phyloP scores from a whole-genome alignment of 2,113 vertebrate genomes.

The Sprattus sprattus region DNA sequence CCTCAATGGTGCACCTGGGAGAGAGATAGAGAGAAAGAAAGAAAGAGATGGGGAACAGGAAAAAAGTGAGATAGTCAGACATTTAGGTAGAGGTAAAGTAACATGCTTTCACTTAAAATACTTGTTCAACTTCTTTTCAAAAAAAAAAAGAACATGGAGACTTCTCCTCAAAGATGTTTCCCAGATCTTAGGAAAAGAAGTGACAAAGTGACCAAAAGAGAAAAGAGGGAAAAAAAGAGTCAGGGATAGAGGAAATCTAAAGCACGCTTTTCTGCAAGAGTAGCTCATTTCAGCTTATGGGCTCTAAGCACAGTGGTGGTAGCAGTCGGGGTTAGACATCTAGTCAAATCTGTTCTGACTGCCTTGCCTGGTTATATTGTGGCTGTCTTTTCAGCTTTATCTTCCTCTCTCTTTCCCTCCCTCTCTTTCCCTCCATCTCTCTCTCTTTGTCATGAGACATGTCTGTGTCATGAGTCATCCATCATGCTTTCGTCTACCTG shows the following conservation, averaged over 20 bases:
- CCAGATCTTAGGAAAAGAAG: background rate
- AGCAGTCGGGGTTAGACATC: background rate
- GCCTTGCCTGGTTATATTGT: background rate
- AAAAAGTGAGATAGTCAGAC: slow-evolving; percentile 20
- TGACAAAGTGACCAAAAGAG: background rate
- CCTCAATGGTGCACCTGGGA: background rate
- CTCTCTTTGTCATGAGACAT: slow-evolving; percentile 4
- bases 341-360: background rate
- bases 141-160: background rate
- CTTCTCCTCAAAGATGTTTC: background rate
- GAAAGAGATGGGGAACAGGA: slow-evolving; percentile 17
- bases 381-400: background rate
- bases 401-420: background rate
- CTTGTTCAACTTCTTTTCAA: background rate
- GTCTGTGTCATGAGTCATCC: slow-evolving; percentile 14
- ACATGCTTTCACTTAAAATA: background rate
- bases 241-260: background rate
- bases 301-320: background rate
- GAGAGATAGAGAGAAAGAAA: background rate
- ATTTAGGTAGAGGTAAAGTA: background rate
- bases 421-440: background rate
- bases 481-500: slow-evolving; percentile 20
- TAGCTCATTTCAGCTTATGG: background rate
- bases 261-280: background rate
- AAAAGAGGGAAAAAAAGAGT: background rate